Evolutionary conservation across 2,113 vertebrate genomes (phyloP).

Genomic region (Nyctereutes procyonoides): DNA sequence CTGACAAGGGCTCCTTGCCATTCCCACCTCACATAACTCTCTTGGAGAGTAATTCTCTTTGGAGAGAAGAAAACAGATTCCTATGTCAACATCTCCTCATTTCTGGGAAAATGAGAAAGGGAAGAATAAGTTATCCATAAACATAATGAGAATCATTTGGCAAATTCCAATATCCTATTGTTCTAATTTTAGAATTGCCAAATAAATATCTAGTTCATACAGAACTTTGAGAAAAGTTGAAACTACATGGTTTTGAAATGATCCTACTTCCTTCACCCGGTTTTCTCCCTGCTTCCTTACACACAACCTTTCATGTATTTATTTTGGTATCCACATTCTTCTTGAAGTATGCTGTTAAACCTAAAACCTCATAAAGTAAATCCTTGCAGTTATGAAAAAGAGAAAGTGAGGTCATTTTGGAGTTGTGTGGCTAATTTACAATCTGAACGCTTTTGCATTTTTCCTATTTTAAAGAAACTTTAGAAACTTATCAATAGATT

Average conservation of each 20-base stretch:
- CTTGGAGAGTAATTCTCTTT: neutral
- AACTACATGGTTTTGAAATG: neutral
- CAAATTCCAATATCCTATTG: neutral
- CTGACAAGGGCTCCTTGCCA: neutral
- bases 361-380: conserved; percentile 56
- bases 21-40: neutral
- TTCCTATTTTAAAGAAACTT: conserved; percentile 77
- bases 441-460: conserved; percentile 72
- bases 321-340: conserved; percentile 60
- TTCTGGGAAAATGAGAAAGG: neutral
- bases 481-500: conserved; percentile 84
- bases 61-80: neutral
- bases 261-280: neutral
- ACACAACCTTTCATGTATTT: conserved; percentile 58
- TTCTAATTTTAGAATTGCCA: conserved; percentile 35
- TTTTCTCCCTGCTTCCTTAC: neutral
- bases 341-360: conserved; percentile 58
- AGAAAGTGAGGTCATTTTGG: conserved; percentile 71
- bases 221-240: neutral
- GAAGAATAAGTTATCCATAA: neutral
- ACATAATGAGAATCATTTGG: neutral
- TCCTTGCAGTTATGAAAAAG: conserved; percentile 74
- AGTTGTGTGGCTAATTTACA: conserved; percentile 80
- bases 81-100: neutral
- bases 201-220: neutral